Evolutionary conservation across 2,113 vertebrate species (phyloP).

Genomic region (Cervus canadensis): DNA sequence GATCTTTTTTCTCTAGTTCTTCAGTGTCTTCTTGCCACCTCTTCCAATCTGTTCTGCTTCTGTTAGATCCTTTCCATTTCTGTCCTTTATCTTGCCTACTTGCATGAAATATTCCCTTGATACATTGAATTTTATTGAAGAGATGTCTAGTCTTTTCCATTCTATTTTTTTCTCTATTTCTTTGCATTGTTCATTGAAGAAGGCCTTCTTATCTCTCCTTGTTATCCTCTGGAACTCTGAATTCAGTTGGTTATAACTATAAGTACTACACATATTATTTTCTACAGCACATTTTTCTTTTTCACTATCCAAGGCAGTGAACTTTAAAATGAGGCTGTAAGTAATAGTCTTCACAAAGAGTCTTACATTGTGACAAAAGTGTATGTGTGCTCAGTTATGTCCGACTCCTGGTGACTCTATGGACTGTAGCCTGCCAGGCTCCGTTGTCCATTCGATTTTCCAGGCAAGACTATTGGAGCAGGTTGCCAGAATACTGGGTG

Average conservation of each 20-base stretch:
- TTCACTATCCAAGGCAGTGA: neutral
- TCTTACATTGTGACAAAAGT: neutral
- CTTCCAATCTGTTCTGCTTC: neutral
- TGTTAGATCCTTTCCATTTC: neutral
- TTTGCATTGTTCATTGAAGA: neutral
- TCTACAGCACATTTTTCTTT: neutral
- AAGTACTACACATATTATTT: neutral
- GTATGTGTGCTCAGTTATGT: neutral
- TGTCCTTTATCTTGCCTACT: neutral
- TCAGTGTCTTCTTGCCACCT: neutral
- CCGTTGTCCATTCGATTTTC: neutral
- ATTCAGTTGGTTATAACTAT: neutral
- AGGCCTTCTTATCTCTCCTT: neutral
- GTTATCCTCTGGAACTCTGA: neutral
- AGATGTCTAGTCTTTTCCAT: neutral
- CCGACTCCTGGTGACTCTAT: neutral
- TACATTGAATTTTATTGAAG: neutral
- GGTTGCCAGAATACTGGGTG: neutral
- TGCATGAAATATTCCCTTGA: neutral
- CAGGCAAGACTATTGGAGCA: neutral
- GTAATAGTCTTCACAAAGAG: neutral
- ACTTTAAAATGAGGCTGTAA: neutral
- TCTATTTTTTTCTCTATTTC: neutral
- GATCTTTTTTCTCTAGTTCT: neutral
- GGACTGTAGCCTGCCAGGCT: neutral